A percentile compares a stretch with the other conserved stretches of the same genome.
Evolutionary conservation across 2,113 vertebrate genomes (phyloP).

Genomic region (Clinocottus analis): DNA sequence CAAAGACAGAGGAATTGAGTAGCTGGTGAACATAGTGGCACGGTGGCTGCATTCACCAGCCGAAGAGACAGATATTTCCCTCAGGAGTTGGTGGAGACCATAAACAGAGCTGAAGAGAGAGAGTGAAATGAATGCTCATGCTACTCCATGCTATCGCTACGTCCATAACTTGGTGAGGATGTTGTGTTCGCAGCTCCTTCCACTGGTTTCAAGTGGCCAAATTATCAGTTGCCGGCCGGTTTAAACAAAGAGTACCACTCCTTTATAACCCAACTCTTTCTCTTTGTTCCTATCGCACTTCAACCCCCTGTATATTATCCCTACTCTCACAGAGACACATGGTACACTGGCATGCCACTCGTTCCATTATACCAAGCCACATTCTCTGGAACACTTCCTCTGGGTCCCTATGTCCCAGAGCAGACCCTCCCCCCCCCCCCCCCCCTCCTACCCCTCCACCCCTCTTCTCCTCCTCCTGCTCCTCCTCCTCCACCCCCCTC

Average conservation of each 20-base stretch:
- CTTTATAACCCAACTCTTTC: conserved; percentile 11
- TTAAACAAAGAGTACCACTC: conserved; percentile 5
- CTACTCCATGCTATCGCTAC: background rate
- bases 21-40: background rate
- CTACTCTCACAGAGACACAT: conserved; percentile 65
- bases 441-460: background rate
- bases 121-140: background rate
- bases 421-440: conserved; percentile 35
- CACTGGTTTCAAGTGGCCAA: background rate
- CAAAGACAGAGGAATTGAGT: background rate
- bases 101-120: background rate
- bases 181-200: background rate
- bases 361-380: conserved; percentile 76
- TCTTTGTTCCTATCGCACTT: background rate
- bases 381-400: conserved; percentile 86
- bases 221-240: background rate
- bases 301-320: conserved; percentile 63
- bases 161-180: background rate
- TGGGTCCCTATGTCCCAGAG: conserved; percentile 78
- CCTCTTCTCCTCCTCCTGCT: background rate
- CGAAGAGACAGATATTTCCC: background rate
- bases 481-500: background rate
- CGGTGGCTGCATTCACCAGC: background rate
- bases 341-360: conserved; percentile 77
- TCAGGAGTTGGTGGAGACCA: background rate